Base-by-base conservation (phyloP, 2,797 vertebrate species). In the Urosaurus nigricauda region DNA sequence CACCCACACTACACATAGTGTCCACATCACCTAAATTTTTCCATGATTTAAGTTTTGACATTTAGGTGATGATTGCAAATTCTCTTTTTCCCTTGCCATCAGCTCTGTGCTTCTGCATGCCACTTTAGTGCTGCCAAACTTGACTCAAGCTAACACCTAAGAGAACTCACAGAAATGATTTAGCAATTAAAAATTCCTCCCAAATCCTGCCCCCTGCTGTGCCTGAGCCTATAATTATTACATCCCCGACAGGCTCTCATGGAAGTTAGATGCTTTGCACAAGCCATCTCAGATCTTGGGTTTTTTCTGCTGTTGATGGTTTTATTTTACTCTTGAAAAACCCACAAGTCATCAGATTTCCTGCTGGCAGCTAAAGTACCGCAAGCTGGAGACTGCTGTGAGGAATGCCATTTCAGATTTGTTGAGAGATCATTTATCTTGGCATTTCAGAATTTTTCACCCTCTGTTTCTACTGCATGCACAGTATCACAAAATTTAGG, bases 251-350 rank as follows among this genome's bases (percentile, higher is more conserved):
- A 60, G 0, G 0, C 70, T 74, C 32, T n/a, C 1, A 0, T 58
- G 65, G 43, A 24, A 0, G 32, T 92, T 82, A 79, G 84, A 26
- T 32, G 65, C 84, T 88, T 81, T 87, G 84, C 84, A 1, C 65
- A 53, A 86, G 4, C 89, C 53, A 85, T 71, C 77, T 83, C 80
- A 79, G 60, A 85, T 79, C 37, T 71, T 82, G 43, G 0, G 8
- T 56, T 75, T 56, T 51, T 24, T 16, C 37, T 82, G 19, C 75
- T 77, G 14, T 56, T 87, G 86, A 88, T 88, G 83, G 85, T 85
- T 82, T 90, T 93, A 53, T 65, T 87, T 71, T 71, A 43, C 60
- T 85, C 80, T 73, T 35, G 68, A 86, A 95, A 88, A 83, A 47
- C 26, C 17, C 73, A 2, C 4, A 2, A 56, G 78, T 86, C 86